These are phyloP conservation scores for Corythaixoides concolor DNA, from an alignment of 2,113 vertebrate genomes.

Conservation along the genomic window DNA sequence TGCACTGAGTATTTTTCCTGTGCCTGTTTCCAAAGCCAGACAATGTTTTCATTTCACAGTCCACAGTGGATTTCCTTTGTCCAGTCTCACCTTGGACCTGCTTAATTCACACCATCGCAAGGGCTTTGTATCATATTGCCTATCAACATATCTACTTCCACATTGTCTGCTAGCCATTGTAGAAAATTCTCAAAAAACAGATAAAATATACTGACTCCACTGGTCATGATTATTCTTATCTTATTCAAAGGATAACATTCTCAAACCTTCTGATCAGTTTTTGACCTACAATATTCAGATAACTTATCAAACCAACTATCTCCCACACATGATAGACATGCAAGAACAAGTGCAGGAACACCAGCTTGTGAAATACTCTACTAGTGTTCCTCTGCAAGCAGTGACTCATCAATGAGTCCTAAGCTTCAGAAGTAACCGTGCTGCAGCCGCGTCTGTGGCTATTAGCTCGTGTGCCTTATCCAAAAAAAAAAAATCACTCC, in stretches of 20 bases:
- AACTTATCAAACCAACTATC: neutral
- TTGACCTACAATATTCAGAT: neutral
- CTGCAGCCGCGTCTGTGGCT: neutral
- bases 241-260: neutral
- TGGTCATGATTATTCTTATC: neutral
- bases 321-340: neutral
- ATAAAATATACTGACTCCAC: neutral
- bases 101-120: neutral
- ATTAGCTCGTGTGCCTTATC: neutral
- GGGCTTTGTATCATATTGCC: neutral
- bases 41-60: neutral
- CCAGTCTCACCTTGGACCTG: neutral
- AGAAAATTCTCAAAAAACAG: neutral
- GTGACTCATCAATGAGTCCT: neutral
- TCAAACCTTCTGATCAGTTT: neutral
- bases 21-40: neutral
- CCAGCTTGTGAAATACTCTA: neutral
- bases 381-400: neutral
- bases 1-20: neutral
- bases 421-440: neutral
- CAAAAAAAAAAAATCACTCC: neutral
- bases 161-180: neutral
- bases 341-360: neutral
- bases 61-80: neutral
- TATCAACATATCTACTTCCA: neutral